Conservation (phyloP, 2,113 vertebrate species). For the Falco punctatus region DNA sequence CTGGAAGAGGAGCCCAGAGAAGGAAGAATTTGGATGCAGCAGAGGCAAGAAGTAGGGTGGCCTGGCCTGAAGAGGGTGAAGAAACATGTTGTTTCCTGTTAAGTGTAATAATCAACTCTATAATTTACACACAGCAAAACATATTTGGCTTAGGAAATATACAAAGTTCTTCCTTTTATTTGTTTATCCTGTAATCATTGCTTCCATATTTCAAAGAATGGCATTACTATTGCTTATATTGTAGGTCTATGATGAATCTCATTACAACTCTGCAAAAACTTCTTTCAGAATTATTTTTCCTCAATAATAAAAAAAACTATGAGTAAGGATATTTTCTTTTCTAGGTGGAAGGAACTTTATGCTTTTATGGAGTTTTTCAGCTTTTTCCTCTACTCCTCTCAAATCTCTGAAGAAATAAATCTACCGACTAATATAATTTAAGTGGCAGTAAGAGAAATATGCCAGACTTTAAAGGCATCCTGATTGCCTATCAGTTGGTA, state of each 20-base stretch:
- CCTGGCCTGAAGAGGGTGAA: too few relatives aligned
- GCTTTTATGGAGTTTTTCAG: not conserved
- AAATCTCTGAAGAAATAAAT: not conserved
- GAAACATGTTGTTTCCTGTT: not conserved
- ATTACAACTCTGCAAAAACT: not conserved
- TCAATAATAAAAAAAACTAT: not conserved
- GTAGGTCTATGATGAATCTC: not conserved
- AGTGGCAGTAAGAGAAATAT: not conserved
- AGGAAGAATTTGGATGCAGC: too few relatives aligned
- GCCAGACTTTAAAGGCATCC: not conserved
- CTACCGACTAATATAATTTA: not conserved
- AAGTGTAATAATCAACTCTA: not conserved
- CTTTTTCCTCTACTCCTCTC: not conserved
- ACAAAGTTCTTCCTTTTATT: not conserved
- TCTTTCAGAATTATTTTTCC: not conserved
- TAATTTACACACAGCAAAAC: not conserved
- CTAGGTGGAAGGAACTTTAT: not conserved
- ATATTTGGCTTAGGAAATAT: not conserved
- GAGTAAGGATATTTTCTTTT: not conserved
- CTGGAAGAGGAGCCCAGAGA: too few relatives aligned
- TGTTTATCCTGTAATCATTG: not conserved
- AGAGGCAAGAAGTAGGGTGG: too few relatives aligned
- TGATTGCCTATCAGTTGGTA: not conserved
- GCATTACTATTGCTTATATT: not conserved
- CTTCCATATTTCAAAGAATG: not conserved